Evolutionary conservation across 2,888 invertebrate species (phyloP).

Genomic region (Cylindroiulus punctatus): DNA sequence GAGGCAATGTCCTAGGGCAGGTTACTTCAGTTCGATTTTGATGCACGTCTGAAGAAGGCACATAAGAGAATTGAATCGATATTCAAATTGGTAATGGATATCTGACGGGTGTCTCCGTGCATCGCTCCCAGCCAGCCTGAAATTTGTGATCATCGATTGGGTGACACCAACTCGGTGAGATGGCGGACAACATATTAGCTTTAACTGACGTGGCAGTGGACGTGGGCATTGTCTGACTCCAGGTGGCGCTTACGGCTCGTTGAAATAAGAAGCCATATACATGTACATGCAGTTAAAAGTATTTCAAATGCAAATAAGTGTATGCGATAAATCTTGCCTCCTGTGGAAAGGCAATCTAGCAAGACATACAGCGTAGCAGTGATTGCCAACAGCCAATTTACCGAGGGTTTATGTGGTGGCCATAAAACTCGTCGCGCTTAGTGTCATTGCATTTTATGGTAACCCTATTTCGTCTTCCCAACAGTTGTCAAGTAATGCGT

Average conservation of each 20-base stretch:
- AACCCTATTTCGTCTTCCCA: too few species aligned
- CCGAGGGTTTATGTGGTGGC: not conserved
- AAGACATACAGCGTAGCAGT: not conserved
- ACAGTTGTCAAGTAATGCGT: too few species aligned
- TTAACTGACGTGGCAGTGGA: not conserved
- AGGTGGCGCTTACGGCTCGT: not conserved
- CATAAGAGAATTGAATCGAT: not conserved
- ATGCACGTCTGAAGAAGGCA: not conserved
- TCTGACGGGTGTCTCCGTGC: slow-evolving; percentile 17
- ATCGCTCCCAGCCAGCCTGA: not conserved
- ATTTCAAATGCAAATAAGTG: not conserved
- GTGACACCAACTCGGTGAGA: not conserved
- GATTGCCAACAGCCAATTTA: not conserved
- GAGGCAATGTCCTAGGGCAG: not conserved
- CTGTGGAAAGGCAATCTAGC: not conserved
- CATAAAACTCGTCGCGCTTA: too few species aligned
- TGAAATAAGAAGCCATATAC: not conserved
- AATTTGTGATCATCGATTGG: not conserved
- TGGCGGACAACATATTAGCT: not conserved
- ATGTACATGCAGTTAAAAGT: not conserved
- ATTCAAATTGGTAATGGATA: slow-evolving; percentile 42
- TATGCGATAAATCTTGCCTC: not conserved
- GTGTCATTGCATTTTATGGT: too few species aligned
- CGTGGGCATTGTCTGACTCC: not conserved
- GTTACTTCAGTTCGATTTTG: not conserved